Evolutionary conservation across 2,888 invertebrate species (phyloP), one percentile per base, ranked within the genome.

Genomic region (Crocallis elinguaria): DNA sequence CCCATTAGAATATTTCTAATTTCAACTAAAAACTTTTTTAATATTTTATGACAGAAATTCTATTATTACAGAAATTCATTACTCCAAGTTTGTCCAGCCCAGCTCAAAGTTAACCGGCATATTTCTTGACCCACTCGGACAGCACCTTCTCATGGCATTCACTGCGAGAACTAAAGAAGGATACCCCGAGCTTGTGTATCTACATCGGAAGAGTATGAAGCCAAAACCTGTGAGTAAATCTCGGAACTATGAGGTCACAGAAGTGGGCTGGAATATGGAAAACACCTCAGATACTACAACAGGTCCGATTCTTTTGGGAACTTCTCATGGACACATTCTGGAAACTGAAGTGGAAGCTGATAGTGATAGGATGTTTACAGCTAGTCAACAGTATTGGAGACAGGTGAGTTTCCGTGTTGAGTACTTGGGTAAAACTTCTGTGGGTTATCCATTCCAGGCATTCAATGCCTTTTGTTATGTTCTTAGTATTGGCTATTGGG

Each of bases 251-350:
- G 95, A 97, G 76, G 95, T 99, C 16, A 98, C 98, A 0, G 96
- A 97, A 41, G 96, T 99, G 0, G 98, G 95, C 0, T 99, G 98
- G 96, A 98, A 97, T 81, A 93, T 93, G 64, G 93, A 93, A 50
- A 95, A 96, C 64, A 93, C 92, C 1, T 94, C 94, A 0, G 94
- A 95, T 53, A 84, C 78, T 0, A 93, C 94, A 0, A 97, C 98
- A 0, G 97, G 97, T 0, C 94, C 96, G 0, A 97, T 99, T 68
- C 87, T 99, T 30, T 78, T 98, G 35, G 98, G 98, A 4, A 98
- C 98, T 0, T 96, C 96, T 0, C 96, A 95, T 77, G 98, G 98
- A 0, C 90, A 97, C 35, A 96, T 98, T 57, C 94, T 98, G 82
- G 98, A 98, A 86, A 96, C 96, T 0, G 98, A 98, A 80, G 92